Base-by-base conservation (phyloP, 2,888 invertebrate genomes). In the Enchytraeus crypticus region DNA sequence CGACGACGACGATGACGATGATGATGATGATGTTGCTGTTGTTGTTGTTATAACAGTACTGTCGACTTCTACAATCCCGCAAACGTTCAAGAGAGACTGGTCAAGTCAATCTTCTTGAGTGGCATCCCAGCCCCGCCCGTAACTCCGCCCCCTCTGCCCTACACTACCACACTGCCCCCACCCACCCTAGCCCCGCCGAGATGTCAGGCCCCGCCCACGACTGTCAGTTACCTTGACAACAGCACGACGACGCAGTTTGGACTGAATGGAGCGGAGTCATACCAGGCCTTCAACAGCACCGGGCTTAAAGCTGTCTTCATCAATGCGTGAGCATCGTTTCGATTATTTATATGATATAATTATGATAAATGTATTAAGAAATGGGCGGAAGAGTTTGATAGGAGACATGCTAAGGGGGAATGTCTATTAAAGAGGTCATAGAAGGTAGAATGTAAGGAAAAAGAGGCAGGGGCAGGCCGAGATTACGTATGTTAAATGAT, bases 121-220 rank as follows among this genome's bases (percentile, higher is more conserved):
- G 68, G 69, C 34, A 34, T 64, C 4, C 63, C 68, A 5, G 45
- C 57, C 3, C 63, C 66, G 2, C 62, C 63, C 5, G 23, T 49
- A 3, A 18, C 32, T 11, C 49, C 57, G 2, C 68, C 69, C 11
- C 63, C 67, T 4, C 62, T 60, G 18, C 69, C 68, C 2, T 66
- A 57, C 65, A 55, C 65, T 18, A 66, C 67, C 33, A 58, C 67
- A 11, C 55, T 56, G 1, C 61, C 66, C 18, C 61, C 64, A 1
- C 63, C 64, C 34, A 63, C 67, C 51, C 51, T 62, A 23, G 57
- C 64, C 21, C 57, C 56, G 21, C 60, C 67, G 4, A 53, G 59
- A 27, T 64, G 65, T 47, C 47, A 38, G 38, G 14, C 26, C 21
- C 14, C 55, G 43, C 34, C 51, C 27, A 14, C 11, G 2, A 27